A percentile compares a stretch with the other conserved stretches of the same genome.
Conservation (phyloP, 2,797 vertebrate species). For the Platalea minor region DNA sequence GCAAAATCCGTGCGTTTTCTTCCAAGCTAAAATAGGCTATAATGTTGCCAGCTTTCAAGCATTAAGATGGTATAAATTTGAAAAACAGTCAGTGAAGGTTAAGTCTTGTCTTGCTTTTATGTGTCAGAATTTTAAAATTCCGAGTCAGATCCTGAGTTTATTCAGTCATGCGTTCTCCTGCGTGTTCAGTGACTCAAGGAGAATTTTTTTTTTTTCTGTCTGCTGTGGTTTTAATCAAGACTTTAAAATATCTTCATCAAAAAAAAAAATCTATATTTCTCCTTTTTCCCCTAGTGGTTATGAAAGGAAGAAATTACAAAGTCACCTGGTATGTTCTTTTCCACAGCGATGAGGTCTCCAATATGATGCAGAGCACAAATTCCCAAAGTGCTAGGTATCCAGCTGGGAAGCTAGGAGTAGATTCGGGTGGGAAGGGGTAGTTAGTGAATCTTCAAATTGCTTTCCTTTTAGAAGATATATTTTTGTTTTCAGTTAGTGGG, state of each 20-base stretch:
- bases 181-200: neutral
- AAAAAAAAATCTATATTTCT: neutral
- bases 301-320: neutral
- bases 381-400: neutral
- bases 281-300: neutral
- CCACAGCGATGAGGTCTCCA: neutral
- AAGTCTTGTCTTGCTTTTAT: neutral
- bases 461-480: neutral
- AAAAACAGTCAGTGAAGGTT: neutral
- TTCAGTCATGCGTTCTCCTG: neutral
- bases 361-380: neutral
- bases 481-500: neutral
- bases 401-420: neutral
- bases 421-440: neutral
- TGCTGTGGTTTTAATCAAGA: neutral
- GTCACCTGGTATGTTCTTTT: neutral
- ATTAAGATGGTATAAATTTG: neutral
- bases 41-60: neutral
- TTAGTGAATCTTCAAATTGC: neutral
- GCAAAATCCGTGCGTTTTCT: neutral
- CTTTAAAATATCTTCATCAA: neutral
- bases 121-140: neutral
- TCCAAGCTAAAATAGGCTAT: neutral
- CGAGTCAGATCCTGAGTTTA: neutral
- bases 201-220: neutral